A percentile compares a stretch with the other conserved stretches of the same genome.
Conservation (phyloP, 2,797 vertebrate species). For the Gallinago nigripennis region DNA sequence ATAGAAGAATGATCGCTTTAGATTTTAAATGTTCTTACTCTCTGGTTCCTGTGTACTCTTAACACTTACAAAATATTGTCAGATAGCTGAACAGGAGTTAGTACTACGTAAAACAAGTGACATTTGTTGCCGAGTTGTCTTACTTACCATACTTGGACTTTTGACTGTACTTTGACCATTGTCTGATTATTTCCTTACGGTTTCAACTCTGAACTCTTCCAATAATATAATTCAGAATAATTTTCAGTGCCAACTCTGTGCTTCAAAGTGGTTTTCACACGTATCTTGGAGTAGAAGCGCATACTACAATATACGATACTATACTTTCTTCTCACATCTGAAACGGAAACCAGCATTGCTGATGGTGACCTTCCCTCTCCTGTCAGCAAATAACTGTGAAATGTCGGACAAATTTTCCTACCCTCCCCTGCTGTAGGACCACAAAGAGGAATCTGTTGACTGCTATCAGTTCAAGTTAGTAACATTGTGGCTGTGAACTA, state of each 20-base stretch:
- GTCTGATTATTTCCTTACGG: not conserved
- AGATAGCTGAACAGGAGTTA: not conserved
- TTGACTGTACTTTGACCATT: not conserved
- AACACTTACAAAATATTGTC: not conserved
- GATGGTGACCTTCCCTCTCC: not conserved
- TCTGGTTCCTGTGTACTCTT: not conserved
- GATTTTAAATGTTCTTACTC: not conserved
- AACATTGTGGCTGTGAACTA: not conserved
- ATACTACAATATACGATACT: not conserved
- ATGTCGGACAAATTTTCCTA: not conserved
- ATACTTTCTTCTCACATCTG: not conserved
- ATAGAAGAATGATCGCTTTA: not conserved
- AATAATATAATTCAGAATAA: not conserved
- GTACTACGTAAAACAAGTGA: fast-evolving
- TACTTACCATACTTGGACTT: not conserved
- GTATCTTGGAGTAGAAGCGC: not conserved
- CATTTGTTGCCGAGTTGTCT: not conserved
- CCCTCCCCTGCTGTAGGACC: not conserved
- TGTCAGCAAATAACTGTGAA: not conserved
- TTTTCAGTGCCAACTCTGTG: not conserved
- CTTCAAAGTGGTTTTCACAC: not conserved
- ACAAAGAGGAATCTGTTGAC: not conserved
- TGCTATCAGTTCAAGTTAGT: not conserved
- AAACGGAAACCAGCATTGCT: not conserved
- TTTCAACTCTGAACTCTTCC: not conserved